phyloP scores from a whole-genome alignment of 37 sponge, comb jelly and placozoan species.

The Axinella damicornis region DNA sequence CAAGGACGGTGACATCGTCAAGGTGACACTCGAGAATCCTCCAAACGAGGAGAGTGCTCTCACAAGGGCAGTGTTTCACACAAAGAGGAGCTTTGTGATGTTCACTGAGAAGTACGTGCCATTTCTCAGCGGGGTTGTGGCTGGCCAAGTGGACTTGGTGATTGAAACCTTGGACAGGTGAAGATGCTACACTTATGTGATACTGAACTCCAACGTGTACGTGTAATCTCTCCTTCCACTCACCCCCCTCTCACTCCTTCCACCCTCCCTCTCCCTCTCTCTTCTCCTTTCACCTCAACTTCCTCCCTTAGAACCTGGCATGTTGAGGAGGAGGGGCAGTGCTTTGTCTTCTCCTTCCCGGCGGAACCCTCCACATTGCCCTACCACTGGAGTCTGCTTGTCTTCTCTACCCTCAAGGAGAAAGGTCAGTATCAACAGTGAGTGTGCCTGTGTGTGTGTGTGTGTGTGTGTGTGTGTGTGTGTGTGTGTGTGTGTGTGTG shows the following conservation, averaged over 20 bases:
- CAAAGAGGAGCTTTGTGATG: background rate
- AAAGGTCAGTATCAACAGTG: slow-evolving; percentile 20
- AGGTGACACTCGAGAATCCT: background rate
- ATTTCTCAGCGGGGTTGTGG: background rate
- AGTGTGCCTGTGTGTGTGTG: slow-evolving; percentile 55
- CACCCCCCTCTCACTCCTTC: background rate
- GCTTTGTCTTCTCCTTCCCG: slow-evolving; percentile 18
- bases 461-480: slow-evolving; percentile 10
- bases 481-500: slow-evolving; percentile 38
- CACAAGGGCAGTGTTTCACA: background rate
- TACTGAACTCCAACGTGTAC: background rate
- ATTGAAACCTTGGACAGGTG: slow-evolving; percentile 39
- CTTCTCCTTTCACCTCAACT: slow-evolving; percentile 13
- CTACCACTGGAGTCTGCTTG: slow-evolving; percentile 39
- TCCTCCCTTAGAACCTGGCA: slow-evolving; percentile 13
- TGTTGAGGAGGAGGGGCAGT: background rate
- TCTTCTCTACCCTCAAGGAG: slow-evolving; percentile 35
- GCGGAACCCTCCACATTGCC: slow-evolving; percentile 18
- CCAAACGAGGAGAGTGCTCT: background rate
- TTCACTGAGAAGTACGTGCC: slow-evolving; percentile 31
- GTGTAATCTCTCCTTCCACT: background rate
- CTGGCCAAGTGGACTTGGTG: background rate
- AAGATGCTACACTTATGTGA: no score
- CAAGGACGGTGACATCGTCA: slow-evolving; percentile 2
- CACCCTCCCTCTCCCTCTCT: slow-evolving; percentile 7